Percentiles rank a stretch among this genome's conserved stretches.
These are phyloP conservation scores for Smittia aterrima DNA, from an alignment of 2,888 invertebrate genomes.

Conservation along the genomic window DNA sequence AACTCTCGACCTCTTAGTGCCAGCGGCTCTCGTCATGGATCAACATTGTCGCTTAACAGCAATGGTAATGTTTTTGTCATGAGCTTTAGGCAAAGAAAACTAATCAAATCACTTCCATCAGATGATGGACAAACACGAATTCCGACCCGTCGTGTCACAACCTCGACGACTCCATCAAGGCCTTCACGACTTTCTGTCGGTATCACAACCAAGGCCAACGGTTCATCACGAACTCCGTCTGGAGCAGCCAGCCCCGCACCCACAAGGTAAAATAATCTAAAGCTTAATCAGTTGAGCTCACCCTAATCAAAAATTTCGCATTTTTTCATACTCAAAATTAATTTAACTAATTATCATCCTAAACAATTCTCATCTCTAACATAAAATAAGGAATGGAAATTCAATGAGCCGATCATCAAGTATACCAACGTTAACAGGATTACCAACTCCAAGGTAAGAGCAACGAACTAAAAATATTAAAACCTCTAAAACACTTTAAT, in stretches of 20 bases:
- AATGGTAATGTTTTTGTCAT: constrained; percentile 62
- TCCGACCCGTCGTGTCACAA: constrained; percentile 67
- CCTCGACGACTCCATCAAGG: constrained; percentile 58
- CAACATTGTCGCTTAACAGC: constrained; percentile 85
- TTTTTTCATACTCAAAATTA: constrained; percentile 27
- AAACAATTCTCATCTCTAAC: constrained; percentile 21
- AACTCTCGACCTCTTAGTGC: constrained; percentile 82
- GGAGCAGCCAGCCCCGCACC: constrained; percentile 74
- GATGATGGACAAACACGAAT: constrained; percentile 80
- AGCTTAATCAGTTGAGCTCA: not conserved
- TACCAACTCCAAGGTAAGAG: constrained; percentile 52
- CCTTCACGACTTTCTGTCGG: constrained; percentile 60
- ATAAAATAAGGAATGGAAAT: constrained; percentile 56
- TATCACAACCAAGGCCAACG: constrained; percentile 59
- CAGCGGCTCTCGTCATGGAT: constrained; percentile 86
- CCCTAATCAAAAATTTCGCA: constrained; percentile 13
- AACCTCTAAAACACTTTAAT: not conserved
- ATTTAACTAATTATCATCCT: constrained; percentile 43
- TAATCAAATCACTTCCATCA: constrained; percentile 47
- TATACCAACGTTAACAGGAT: constrained; percentile 72
- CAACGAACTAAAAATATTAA: not conserved
- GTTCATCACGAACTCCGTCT: constrained; percentile 70
- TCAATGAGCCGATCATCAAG: constrained; percentile 86
- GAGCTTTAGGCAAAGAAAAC: constrained; percentile 31
- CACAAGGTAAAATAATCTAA: constrained; percentile 61